Percentiles rank a stretch among this genome's conserved stretches.
Conservation (phyloP, 2,113 vertebrate genomes). For the Myotis lucifugus region DNA sequence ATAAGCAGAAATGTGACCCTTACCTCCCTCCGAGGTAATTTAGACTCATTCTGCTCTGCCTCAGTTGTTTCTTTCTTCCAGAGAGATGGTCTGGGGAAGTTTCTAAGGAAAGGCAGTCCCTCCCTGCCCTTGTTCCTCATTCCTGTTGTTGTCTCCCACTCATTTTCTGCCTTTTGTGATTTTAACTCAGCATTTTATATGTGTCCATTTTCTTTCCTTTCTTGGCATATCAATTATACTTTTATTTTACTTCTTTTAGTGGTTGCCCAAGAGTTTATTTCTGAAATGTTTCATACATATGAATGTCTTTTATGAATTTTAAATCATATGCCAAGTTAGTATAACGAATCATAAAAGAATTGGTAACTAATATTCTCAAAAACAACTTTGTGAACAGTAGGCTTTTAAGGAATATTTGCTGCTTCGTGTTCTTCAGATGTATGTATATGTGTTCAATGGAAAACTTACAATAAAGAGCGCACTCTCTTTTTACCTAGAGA, state of each 20-base stretch:
- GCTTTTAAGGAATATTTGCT: background rate
- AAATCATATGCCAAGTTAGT: background rate
- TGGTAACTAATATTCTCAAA: background rate
- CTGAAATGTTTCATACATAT: background rate
- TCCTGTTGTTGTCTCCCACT: background rate
- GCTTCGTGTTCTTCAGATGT: background rate
- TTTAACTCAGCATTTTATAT: background rate
- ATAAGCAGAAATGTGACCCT: background rate
- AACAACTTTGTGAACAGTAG: background rate
- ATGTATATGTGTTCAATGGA: background rate
- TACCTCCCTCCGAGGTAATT: background rate
- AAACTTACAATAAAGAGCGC: background rate
- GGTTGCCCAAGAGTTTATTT: background rate
- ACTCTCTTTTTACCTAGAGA: background rate
- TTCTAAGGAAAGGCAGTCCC: background rate
- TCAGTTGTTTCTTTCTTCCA: background rate
- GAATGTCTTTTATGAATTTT: background rate
- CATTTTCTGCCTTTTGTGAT: background rate
- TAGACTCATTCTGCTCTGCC: background rate
- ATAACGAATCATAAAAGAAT: background rate
- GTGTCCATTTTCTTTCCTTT: background rate
- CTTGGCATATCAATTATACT: background rate
- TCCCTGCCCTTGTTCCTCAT: background rate
- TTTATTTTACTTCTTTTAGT: background rate
- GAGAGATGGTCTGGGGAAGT: background rate